These are phyloP conservation scores for Luffia ferchaultella DNA, from an alignment of 2,888 invertebrate genomes.

Conservation along the genomic window DNA sequence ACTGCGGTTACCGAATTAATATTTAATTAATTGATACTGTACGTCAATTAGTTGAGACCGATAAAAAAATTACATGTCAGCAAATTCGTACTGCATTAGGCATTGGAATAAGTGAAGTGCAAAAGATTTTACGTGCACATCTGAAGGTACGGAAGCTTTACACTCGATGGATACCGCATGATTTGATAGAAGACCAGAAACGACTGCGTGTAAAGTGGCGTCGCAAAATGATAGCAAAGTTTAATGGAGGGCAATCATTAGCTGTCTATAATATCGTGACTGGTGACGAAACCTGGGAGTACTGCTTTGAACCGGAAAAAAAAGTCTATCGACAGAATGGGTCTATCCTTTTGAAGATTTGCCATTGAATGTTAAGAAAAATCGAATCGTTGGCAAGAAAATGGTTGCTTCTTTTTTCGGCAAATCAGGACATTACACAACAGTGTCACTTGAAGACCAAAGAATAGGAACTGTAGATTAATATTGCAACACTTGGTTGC, in stretches of 20 bases:
- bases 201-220: constrained; percentile 2
- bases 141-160: background rate
- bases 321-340: background rate
- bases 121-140: background rate
- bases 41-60: background rate
- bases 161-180: background rate
- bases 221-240: background rate
- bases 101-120: background rate
- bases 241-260: background rate
- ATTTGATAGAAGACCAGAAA: constrained; percentile 2
- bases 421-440: constrained; percentile 1
- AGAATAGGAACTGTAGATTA: background rate
- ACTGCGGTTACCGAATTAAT: background rate
- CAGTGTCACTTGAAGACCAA: constrained; percentile 2
- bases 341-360: background rate
- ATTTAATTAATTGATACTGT: background rate
- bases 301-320: constrained; percentile 1
- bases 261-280: background rate
- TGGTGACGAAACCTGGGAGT: background rate
- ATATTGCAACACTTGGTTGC: background rate
- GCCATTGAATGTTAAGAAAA: background rate
- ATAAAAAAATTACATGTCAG: background rate
- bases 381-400: background rate
- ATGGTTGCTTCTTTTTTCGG: constrained; percentile 1
- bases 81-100: background rate